Conservation (phyloP, 2,888 invertebrate genomes). For the Diploptera punctata region DNA sequence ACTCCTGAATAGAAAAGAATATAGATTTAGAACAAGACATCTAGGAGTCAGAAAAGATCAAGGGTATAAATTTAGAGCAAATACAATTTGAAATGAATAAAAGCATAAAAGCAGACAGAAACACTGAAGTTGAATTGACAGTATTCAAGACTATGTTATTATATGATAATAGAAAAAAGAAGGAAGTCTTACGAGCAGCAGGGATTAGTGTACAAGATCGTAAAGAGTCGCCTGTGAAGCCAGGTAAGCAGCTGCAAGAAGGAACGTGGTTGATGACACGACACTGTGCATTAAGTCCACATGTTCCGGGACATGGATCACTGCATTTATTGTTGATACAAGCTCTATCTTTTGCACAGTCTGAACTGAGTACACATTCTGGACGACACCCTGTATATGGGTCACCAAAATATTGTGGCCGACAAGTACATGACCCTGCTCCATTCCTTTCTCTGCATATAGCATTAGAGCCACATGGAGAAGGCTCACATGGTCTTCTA, state of each 20-base stretch:
- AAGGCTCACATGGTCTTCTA: slow-evolving; percentile 76
- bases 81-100: too few species aligned
- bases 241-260: slow-evolving; percentile 75
- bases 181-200: slow-evolving; percentile 50
- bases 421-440: slow-evolving; percentile 78
- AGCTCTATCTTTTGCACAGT: slow-evolving; percentile 72
- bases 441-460: slow-evolving; percentile 76
- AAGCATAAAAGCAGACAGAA: too few species aligned
- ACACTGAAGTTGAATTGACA: too few species aligned
- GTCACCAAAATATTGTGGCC: slow-evolving; percentile 77
- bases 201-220: slow-evolving; percentile 61
- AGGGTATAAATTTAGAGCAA: too few species aligned
- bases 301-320: slow-evolving; percentile 79
- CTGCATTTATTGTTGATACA: slow-evolving; percentile 81
- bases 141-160: too few species aligned
- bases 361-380: slow-evolving; percentile 81
- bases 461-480: slow-evolving; percentile 82
- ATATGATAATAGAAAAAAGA: slow-evolving; percentile 18
- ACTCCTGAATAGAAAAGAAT: too few species aligned
- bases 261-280: slow-evolving; percentile 77
- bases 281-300: slow-evolving; percentile 80
- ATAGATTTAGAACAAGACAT: too few species aligned
- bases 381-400: slow-evolving; percentile 80
- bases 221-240: slow-evolving; percentile 75
- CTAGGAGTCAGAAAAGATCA: too few species aligned